Conservation (phyloP, 2,888 invertebrate genomes). For the Acronicta aceris region DNA sequence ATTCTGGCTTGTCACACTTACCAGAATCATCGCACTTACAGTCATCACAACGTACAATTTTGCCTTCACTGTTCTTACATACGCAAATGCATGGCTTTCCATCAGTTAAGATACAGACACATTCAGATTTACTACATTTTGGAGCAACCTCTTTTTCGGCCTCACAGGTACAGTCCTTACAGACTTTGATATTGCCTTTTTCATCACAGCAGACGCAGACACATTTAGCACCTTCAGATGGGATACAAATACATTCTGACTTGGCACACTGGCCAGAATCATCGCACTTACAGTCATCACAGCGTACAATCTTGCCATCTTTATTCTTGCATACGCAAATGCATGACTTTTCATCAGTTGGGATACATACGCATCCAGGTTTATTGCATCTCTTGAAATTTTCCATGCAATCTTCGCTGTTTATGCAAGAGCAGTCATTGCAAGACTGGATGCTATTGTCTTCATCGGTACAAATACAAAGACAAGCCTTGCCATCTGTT, state of each 20-base stretch:
- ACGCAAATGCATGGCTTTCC: slow-evolving; percentile 45
- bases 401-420: slow-evolving; percentile 42
- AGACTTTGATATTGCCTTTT: slow-evolving; percentile 36
- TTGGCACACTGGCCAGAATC: too few species aligned
- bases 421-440: slow-evolving; percentile 57
- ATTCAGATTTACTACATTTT: slow-evolving; percentile 29
- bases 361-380: slow-evolving; percentile 57
- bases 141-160: slow-evolving; percentile 12
- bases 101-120: slow-evolving; percentile 43
- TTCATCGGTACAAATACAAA: slow-evolving; percentile 62
- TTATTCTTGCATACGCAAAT: slow-evolving; percentile 60
- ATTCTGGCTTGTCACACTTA: slow-evolving; percentile 31
- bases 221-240: slow-evolving; percentile 42
- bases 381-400: slow-evolving; percentile 51
- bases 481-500: slow-evolving; percentile 44
- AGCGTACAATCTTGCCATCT: slow-evolving; percentile 45
- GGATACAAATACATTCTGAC: slow-evolving; percentile 45
- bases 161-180: slow-evolving; percentile 55
- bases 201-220: slow-evolving; percentile 41
- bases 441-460: slow-evolving; percentile 56
- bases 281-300: too few species aligned
- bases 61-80: slow-evolving; percentile 42
- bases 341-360: slow-evolving; percentile 55
- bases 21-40: slow-evolving; percentile 42
- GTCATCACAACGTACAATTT: slow-evolving; percentile 46